Evolutionary conservation across 2,113 vertebrate genomes (phyloP), one percentile per base, ranked within the genome.

Genomic region (Salvelinus alpinus): DNA sequence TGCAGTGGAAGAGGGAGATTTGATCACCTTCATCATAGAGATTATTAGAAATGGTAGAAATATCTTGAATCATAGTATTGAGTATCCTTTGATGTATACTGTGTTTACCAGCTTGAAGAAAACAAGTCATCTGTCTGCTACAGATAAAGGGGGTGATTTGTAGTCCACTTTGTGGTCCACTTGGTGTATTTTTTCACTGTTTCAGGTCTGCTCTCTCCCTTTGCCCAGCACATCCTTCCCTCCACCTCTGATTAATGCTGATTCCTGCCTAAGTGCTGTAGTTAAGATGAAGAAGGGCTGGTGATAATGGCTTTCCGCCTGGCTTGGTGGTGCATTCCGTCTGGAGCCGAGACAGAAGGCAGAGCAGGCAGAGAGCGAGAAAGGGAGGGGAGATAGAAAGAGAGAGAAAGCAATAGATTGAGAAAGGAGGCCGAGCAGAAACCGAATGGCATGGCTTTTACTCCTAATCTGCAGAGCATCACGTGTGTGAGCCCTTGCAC

Each of bases 141-240:
- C 64, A 89, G 85, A 91, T 92, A 91, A 88, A 31, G 84, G 76
- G 81, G 66, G 68, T 86, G 80, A 86, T 88, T 88, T 90, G 84
- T 85, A 78, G 83, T 82, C 66, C 74, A 72, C 78, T 88, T 79
- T 25, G 77, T 77, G 84, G 81, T 71, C 80, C 80, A 75, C 75
- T 74, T 75, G 84, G 77, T 78, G 80, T 84, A 78, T 54, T 54
- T 54, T 54, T n/a, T 22, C 18, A 62, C 4, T 22, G 29, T n/a
- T 29, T 44, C 14, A n/a, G 22, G 16, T 51, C 48, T 47, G 27
- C 62, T 62, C 51, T 48, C 20, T 59, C 51, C 13, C 64, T 25
- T 27, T 16, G 14, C 70, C 44, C 64, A 44, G 18, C 62, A 47
- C 51, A 34, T 31, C 64, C 29, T 74, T 66, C 66, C 44, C 70